Base-by-base conservation (phyloP, 2,888 invertebrate species). In the Pinctada fucata region DNA sequence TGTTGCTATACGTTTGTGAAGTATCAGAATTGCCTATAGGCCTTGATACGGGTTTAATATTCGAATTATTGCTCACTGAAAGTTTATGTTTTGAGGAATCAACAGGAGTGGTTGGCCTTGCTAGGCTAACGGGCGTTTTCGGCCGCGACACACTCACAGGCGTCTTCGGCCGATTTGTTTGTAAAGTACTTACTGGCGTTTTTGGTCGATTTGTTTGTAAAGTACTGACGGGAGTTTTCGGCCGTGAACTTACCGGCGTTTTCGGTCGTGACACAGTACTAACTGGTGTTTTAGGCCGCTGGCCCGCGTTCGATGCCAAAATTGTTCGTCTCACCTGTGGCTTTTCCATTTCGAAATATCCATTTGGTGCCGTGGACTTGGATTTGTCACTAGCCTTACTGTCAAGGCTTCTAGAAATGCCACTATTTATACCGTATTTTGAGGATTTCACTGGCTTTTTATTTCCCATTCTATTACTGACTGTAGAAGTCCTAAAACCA, bases 81-180 rank as follows among this genome's bases (percentile, higher is more conserved):
- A 71, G 64, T 47, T 83, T 83, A 31, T 82, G 79, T 65, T 80
- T 80, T 31, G 82, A 80, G n/a, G 75, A 80, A 67, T 65, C 75
- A 16, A 67, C 80, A n/a, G 83, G 80, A 4, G 85, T 82, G 67
- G 83, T 85, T 31, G 85, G 81, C 69, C 82, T 63, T 16, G 51
- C 65, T 49, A 51, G 16, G 8, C 64, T 58, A 10, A 68, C 70
- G 3, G 73, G 72, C 0, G 80, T 74, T 78, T 74, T 81, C 2
- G 76, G 77, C n/a, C 78, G 51, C 3, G 52, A 74, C n/a, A 74
- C 68, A 52, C 70, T 75, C 8, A 66, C 69, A n/a, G 78, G 75
- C n/a, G 81, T 65, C 65, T 78, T 81, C 2, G 71, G 67, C n/a
- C 67, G 68, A 8, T 31, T 58, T 66, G 72, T 47, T 49, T 73